These are phyloP conservation scores for Dermochelys coriacea DNA, from an alignment of 2,797 vertebrate genomes.

Conservation along the genomic window DNA sequence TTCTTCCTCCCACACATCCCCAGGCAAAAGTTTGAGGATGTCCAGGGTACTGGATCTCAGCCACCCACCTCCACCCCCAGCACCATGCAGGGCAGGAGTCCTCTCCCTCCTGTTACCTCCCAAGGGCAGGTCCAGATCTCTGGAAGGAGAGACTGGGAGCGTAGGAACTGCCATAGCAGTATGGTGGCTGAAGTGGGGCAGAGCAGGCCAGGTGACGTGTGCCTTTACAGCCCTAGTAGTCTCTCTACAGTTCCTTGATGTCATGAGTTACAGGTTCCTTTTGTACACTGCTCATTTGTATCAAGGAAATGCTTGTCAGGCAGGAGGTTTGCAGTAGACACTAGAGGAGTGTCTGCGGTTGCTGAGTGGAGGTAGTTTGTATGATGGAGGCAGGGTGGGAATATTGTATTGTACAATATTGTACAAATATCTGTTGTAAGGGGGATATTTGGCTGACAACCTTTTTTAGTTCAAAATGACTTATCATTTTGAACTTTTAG, in stretches of 20 bases:
- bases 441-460: background rate
- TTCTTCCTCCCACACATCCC: background rate
- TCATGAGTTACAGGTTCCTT: background rate
- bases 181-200: background rate
- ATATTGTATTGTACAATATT: no score
- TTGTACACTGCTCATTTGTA: background rate
- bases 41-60: background rate
- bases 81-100: background rate
- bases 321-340: background rate
- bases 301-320: background rate
- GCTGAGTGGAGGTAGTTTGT: background rate
- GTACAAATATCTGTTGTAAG: background rate
- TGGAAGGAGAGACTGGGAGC: background rate
- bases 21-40: background rate
- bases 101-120: background rate
- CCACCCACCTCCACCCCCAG: background rate
- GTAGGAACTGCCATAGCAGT: background rate
- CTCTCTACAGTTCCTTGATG: background rate
- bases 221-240: background rate
- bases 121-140: background rate
- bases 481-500: background rate
- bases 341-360: rapidly evolving
- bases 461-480: background rate
- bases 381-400: background rate
- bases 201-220: rapidly evolving